A percentile compares a stretch with the other conserved stretches of the same genome.
These are phyloP conservation scores for Subacronicta megacephala DNA, from an alignment of 2,888 invertebrate genomes.

Conservation along the genomic window DNA sequence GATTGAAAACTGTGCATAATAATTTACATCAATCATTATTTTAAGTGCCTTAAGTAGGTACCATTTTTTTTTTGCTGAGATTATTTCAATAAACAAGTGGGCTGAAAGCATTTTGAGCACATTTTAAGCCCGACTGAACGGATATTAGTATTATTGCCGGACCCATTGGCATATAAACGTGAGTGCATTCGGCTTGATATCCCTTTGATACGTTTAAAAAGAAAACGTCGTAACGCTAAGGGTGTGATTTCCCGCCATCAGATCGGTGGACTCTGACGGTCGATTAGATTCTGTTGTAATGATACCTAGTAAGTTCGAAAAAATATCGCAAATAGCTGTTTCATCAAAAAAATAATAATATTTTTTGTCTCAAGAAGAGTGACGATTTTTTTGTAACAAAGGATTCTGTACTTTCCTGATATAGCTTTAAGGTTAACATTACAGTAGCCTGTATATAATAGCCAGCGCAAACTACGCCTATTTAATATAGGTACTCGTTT, in stretches of 20 bases:
- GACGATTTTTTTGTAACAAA: background rate
- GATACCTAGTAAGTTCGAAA: background rate
- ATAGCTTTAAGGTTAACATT: background rate
- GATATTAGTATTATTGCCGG: background rate
- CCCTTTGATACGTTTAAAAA: background rate
- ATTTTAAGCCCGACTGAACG: too few relatives aligned
- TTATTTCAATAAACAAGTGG: too few relatives aligned
- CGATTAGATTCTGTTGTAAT: background rate
- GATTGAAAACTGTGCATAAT: too few relatives aligned
- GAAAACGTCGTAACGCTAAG: background rate
- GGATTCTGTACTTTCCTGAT: too few relatives aligned
- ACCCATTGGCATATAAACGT: background rate
- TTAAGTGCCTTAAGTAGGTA: too few relatives aligned
- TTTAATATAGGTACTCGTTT: background rate
- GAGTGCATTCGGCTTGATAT: background rate
- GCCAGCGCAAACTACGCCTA: too few relatives aligned
- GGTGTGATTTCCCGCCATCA: background rate
- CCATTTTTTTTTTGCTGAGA: too few relatives aligned
- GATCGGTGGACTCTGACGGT: too few relatives aligned
- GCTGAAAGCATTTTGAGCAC: too few relatives aligned
- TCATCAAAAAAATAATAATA: background rate
- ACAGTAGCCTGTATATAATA: too few relatives aligned
- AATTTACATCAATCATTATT: too few relatives aligned
- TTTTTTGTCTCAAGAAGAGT: background rate
- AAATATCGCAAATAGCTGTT: conserved; percentile 27